Evolutionary conservation across 2,797 vertebrate species (phyloP).

Genomic region (Australoheros facetus): DNA sequence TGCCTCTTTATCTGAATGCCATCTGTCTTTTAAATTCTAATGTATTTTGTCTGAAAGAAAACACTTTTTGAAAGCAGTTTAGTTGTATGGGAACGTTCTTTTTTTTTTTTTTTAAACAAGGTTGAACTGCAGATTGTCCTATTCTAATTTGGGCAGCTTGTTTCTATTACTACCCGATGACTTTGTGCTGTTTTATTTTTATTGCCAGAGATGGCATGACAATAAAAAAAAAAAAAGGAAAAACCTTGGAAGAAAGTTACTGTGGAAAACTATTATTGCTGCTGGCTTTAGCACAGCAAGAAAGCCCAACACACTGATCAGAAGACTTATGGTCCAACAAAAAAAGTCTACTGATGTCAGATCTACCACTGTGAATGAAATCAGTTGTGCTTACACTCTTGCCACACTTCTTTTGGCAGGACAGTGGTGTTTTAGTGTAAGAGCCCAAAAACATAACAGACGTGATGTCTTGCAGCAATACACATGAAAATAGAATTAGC

Average conservation of each 20-base stretch:
- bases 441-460: conserved; percentile 7
- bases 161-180: neutral
- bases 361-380: conserved; percentile 35
- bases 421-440: conserved; percentile 25
- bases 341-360: conserved; percentile 29
- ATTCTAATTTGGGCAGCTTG: neutral
- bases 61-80: neutral
- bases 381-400: conserved; percentile 30
- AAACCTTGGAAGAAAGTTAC: neutral
- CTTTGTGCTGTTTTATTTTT: conserved; percentile 1
- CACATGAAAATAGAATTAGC: neutral
- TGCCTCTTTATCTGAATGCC: neutral
- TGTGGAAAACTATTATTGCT: neutral
- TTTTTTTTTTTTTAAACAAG: neutral
- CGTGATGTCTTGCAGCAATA: conserved; percentile 10
- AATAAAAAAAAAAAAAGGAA: neutral
- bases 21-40: neutral
- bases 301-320: neutral
- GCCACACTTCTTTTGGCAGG: conserved; percentile 50
- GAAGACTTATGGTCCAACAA: conserved; percentile 21
- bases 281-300: neutral
- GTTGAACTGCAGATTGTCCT: neutral
- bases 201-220: neutral
- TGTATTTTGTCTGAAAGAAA: neutral
- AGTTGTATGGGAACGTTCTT: neutral